A percentile compares a stretch with the other conserved stretches of the same genome.
These are phyloP conservation scores for Gadopsis marmoratus DNA, from an alignment of 2,797 vertebrate genomes.

Conservation along the genomic window DNA sequence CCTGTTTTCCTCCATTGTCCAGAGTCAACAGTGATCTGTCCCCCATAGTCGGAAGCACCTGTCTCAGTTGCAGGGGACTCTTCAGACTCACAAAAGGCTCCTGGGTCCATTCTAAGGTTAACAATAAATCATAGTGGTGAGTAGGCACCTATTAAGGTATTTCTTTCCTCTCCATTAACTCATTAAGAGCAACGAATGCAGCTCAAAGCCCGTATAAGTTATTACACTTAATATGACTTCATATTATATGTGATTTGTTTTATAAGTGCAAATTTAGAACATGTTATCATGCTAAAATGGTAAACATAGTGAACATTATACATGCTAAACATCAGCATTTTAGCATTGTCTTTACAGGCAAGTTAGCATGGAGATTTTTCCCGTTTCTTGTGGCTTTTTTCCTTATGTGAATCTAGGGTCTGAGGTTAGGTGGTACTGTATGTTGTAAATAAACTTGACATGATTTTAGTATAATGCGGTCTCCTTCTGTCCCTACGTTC, in stretches of 20 bases:
- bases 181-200: background rate
- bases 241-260: too few species aligned
- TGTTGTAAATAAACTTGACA: background rate
- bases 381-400: too few species aligned
- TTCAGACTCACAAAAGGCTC: background rate
- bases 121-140: background rate
- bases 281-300: background rate
- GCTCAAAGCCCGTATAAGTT: background rate
- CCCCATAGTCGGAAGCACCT: slow-evolving; percentile 77
- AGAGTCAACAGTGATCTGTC: slow-evolving; percentile 60
- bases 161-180: background rate
- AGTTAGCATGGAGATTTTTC: background rate
- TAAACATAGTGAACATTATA: too few species aligned
- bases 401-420: background rate
- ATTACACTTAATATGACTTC: background rate
- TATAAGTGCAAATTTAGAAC: background rate
- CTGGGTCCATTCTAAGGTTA: background rate
- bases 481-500: background rate
- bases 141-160: too few species aligned
- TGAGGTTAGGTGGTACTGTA: background rate
- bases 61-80: slow-evolving; percentile 55
- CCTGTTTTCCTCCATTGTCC: slow-evolving; percentile 69
- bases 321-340: too few species aligned
- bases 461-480: background rate
- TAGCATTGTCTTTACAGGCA: too few species aligned